Evolutionary conservation across 2,888 invertebrate genomes (phyloP), one percentile per base, ranked within the genome.

Genomic region (Apeira syringaria): DNA sequence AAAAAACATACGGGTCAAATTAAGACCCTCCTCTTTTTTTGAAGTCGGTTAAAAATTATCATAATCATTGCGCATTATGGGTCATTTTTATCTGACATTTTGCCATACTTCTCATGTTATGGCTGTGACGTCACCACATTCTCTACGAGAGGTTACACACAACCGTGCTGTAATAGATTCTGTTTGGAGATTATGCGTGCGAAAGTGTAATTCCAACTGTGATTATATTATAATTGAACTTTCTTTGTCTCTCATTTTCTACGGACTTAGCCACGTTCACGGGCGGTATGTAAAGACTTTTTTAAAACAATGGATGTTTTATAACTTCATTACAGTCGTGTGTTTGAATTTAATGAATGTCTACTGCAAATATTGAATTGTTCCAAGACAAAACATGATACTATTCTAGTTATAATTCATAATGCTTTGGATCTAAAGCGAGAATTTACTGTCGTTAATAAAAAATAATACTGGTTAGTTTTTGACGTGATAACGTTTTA

Each of bases 161-260:
- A 47, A 39, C 10, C 32, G 50, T 53, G 50, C 45, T 45, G 53
- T 52, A 53, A 56, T 47, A 49, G 47, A 44, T 50, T 50, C 34
- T 42, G 48, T 47, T 52, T 44, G 45, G 31, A 49, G 44, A 48
- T 57, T 41, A 50, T 49, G 53, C 50, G 51, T 55, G 57, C 50
- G 59, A 61, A 59, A 59, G 61, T 58, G 41, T 49, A 56, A 56
- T 58, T 48, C 35, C 37, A 50, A 37, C 39, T 39, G 35, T 42
- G 34, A 42, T 49, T 50, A 33, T 39, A 30, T 45, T 51, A 22
- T 47, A 57, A 57, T 53, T 48, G 26, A 50, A 51, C 53, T 60
- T 60, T 58, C 56, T 56, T 47, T 53, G 47, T 44, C 40, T 41
- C 37, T 39, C 37, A 46, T 47, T 51, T 50, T 46, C 42, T 47